phyloP scores from a whole-genome alignment of 2,113 vertebrate species.

The Pomatostomus ruficeps region DNA sequence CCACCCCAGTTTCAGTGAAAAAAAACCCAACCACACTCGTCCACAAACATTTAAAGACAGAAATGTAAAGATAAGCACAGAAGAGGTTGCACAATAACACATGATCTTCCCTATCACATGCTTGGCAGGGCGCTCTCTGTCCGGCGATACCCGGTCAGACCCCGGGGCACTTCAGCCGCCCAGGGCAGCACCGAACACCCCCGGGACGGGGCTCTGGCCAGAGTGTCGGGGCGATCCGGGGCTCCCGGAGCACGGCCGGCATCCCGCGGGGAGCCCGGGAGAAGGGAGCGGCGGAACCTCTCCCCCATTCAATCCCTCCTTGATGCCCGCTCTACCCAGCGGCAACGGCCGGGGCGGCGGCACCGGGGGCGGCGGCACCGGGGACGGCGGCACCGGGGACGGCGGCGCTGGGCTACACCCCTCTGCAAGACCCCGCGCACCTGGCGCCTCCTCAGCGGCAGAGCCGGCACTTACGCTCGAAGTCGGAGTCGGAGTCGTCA shows the following conservation, averaged over 20 bases:
- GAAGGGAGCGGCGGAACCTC: background rate
- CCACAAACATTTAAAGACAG: background rate
- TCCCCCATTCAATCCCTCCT: background rate
- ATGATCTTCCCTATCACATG: conserved; percentile 33
- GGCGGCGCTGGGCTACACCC: background rate
- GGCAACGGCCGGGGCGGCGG: background rate
- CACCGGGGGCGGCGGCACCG: background rate
- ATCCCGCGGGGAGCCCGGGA: background rate
- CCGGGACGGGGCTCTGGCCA: background rate
- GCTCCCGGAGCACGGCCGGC: background rate
- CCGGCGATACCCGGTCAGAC: background rate
- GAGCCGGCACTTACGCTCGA: conserved; percentile 82
- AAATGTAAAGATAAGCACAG: background rate
- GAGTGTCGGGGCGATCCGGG: background rate
- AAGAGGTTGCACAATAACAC: background rate
- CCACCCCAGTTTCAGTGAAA: background rate
- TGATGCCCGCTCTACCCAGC: background rate
- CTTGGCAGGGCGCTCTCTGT: background rate
- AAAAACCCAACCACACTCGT: background rate
- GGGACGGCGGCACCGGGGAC: too few relatives aligned
- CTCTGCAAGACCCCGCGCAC: background rate
- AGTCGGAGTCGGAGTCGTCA: conserved; percentile 83
- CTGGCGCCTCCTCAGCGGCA: background rate
- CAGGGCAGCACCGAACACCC: background rate
- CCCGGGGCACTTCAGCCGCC: background rate